Evolutionary conservation across 1,140 invertebrate genomes (phyloP), one percentile per base, ranked within the genome.

Genomic region (Augochlora pura): DNA sequence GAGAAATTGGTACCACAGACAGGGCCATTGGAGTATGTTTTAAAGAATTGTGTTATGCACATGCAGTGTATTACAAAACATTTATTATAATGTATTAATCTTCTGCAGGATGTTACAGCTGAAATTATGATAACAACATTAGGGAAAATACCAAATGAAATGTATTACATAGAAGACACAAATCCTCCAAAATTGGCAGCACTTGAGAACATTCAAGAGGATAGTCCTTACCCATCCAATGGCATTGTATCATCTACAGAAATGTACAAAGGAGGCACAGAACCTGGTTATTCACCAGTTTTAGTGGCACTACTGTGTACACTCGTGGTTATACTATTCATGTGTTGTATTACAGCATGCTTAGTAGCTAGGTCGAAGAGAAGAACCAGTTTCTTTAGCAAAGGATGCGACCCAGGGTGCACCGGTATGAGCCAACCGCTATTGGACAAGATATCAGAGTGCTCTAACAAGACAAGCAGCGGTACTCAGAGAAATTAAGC

Each of bases 331-430:
- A 73, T 92, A 57, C 16, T 92, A 25, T 62, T 91, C 10, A 25
- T 92, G 9, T 92, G 90, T 42, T 91, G 90, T 25, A 70, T 91
- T 21, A 77, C 84, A 0, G 75, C 86, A 16, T 90, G 87, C 27
- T 60, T 88, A 7, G 79, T 92, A 62, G 78, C 86, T 1, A 89
- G 72, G 80, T 80, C 86, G 42, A 91, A 83, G 68, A 89, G 82
- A 63, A 91, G 83, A 65, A 80, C 76, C 7, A 75, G 38, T 68
- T 72, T 91, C 14, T 87, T 87, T 54, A 82, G 69, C 10, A 87
- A 70, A 10, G 87, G 88, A 23, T 93, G 89, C 54, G 90, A 89
- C 9, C 72, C 82, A 39, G 83, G 86, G 27, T 91, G 91, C 65
- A 63, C 71, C 16, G 90, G 91, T 39, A 81, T 89, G 59, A 88